These are phyloP conservation scores for Branchipolynoe longqiensis DNA, from an alignment of 2,888 invertebrate genomes.

Conservation along the genomic window DNA sequence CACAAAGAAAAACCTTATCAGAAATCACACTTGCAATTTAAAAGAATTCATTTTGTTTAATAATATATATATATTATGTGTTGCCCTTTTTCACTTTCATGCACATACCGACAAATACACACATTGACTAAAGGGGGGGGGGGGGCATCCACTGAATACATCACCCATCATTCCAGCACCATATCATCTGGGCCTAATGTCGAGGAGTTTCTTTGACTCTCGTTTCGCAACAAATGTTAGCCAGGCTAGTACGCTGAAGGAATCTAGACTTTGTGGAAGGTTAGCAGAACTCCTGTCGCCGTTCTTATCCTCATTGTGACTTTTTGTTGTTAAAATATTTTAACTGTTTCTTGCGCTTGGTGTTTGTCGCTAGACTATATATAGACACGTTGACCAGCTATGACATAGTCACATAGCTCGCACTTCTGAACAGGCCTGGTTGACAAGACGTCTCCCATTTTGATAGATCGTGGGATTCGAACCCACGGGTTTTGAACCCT, in stretches of 20 bases:
- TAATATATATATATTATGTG: not conserved
- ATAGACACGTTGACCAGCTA: no score
- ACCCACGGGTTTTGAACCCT: no score
- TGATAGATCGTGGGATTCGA: no score
- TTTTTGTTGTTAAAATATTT: conserved; percentile 4
- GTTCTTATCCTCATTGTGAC: conserved; percentile 39
- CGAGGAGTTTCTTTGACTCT: not conserved
- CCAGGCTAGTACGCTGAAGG: conserved; percentile 55
- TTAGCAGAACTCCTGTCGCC: conserved; percentile 42
- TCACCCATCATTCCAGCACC: conserved; percentile 44
- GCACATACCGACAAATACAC: no score
- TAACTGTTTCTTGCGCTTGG: conserved; percentile 20
- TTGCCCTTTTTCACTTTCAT: conserved; percentile 10
- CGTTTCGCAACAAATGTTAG: conserved; percentile 39
- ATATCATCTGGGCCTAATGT: not conserved
- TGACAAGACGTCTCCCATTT: no score
- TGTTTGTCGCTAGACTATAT: no score
- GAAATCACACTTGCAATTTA: not conserved
- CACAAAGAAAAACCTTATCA: not conserved
- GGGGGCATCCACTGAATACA: not conserved
- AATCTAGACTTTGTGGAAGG: conserved; percentile 53
- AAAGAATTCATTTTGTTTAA: conserved; percentile 7
- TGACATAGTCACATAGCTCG: no score
- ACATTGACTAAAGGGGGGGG: no score
- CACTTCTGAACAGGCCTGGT: no score